These are phyloP conservation scores for Neosilurus mollespiculum DNA, from an alignment of 2,797 vertebrate species.

Conservation along the genomic window DNA sequence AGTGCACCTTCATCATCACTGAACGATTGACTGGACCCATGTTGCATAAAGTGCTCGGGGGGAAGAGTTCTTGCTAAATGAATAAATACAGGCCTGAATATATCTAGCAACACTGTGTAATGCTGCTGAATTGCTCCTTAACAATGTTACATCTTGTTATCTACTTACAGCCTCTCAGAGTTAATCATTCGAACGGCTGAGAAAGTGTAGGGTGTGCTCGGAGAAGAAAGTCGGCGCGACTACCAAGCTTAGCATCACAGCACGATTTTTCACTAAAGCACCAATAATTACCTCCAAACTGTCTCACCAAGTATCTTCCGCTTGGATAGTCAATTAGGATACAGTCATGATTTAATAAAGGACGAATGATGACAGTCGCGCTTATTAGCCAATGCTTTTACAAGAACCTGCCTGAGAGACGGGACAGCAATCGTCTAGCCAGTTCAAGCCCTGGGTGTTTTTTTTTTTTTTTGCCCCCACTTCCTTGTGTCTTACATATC, in stretches of 20 bases:
- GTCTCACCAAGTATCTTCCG: conserved; percentile 52
- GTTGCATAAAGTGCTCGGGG: conserved; percentile 18
- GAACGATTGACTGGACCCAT: conserved; percentile 6
- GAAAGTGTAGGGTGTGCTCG: background rate
- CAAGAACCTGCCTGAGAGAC: conserved; percentile 37
- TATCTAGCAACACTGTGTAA: conserved; percentile 21
- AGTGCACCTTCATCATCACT: conserved; percentile 11
- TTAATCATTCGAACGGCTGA: conserved; percentile 8
- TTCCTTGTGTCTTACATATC: conserved; percentile 38
- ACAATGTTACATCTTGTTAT: conserved; percentile 27
- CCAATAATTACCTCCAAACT: conserved; percentile 52
- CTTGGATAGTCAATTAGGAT: conserved; percentile 57
- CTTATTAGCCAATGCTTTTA: conserved; percentile 52
- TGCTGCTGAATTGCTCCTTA: conserved; percentile 15
- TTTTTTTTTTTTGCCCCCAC: conserved; percentile 4
- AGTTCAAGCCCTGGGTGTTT: conserved; percentile 23
- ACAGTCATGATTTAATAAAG: conserved; percentile 52
- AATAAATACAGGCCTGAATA: background rate
- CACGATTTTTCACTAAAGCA: conserved; percentile 46
- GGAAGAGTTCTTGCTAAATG: conserved; percentile 19
- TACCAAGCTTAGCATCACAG: conserved; percentile 7
- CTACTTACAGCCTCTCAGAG: conserved; percentile 1
- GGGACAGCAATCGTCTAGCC: conserved; percentile 28
- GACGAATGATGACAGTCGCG: conserved; percentile 41
- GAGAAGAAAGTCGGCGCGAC: background rate